Percentiles rank a stretch among this genome's conserved stretches.
Evolutionary conservation across 2,113 vertebrate species (phyloP).

Genomic region (Phoxinus phoxinus): DNA sequence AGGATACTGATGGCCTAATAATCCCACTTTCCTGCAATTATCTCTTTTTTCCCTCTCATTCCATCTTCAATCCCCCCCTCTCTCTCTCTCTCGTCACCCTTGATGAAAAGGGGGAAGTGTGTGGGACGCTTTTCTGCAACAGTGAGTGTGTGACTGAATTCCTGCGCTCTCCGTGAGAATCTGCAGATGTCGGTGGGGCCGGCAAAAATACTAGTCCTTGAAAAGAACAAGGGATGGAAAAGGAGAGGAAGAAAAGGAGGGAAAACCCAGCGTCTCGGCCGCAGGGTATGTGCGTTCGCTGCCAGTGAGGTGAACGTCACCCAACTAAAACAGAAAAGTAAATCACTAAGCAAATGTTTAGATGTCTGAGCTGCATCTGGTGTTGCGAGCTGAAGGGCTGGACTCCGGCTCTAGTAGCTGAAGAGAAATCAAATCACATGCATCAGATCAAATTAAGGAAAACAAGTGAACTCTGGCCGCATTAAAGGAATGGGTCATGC

Average conservation of each 20-base stretch:
- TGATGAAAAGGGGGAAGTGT: slow-evolving; percentile 20
- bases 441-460: slow-evolving; percentile 24
- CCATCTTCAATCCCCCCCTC: slow-evolving; percentile 8
- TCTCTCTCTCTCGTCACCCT: not conserved
- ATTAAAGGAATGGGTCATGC: not conserved
- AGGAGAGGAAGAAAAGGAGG: slow-evolving; percentile 26
- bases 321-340: slow-evolving; percentile 44
- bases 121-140: not conserved
- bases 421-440: slow-evolving; percentile 6
- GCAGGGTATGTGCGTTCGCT: slow-evolving; percentile 6
- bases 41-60: slow-evolving; percentile 16
- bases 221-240: slow-evolving; percentile 32
- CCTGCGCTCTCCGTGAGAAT: slow-evolving; percentile 9
- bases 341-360: slow-evolving; percentile 44
- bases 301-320: slow-evolving; percentile 21
- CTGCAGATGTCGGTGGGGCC: slow-evolving; percentile 17
- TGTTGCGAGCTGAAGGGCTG: not conserved
- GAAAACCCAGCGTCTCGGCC: slow-evolving; percentile 29
- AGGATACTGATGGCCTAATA: slow-evolving; percentile 44
- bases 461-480: not conserved
- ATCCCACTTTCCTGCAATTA: slow-evolving; percentile 47
- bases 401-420: slow-evolving; percentile 7
- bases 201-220: slow-evolving; percentile 7
- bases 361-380: slow-evolving; percentile 39
- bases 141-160: slow-evolving; percentile 21